Conservation (phyloP, 2,797 vertebrate genomes). For the Jordanella pulchra region DNA sequence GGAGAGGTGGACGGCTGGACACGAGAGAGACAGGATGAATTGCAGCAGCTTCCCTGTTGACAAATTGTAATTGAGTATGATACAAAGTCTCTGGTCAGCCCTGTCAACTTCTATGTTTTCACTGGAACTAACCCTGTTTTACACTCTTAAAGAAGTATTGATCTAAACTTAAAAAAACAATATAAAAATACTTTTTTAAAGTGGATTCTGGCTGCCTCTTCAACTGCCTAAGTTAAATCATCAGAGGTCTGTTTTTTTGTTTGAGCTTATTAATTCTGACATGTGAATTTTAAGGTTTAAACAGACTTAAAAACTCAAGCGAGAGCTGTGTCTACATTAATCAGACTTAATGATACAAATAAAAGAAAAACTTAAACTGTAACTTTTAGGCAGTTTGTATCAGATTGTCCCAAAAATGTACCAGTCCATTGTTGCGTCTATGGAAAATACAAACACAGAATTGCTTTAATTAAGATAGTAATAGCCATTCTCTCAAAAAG, state of each 20-base stretch:
- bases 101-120: neutral
- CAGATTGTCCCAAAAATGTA: no score
- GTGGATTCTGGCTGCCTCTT: neutral
- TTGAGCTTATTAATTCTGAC: neutral
- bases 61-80: neutral
- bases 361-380: no score
- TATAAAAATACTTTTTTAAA: neutral
- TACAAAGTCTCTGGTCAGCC: neutral
- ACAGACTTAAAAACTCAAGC: neutral
- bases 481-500: no score
- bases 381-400: no score
- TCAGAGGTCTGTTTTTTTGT: neutral
- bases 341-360: no score
- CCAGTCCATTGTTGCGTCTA: no score
- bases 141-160: neutral
- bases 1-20: neutral
- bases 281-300: neutral
- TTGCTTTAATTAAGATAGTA: no score
- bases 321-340: neutral
- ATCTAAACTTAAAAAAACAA: neutral
- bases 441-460: no score
- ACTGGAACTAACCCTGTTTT: neutral
- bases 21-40: neutral
- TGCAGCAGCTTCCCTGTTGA: neutral
- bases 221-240: neutral